These are phyloP conservation scores for Myotis pilosus DNA, from an alignment of 2,797 vertebrate genomes.

Conservation along the genomic window DNA sequence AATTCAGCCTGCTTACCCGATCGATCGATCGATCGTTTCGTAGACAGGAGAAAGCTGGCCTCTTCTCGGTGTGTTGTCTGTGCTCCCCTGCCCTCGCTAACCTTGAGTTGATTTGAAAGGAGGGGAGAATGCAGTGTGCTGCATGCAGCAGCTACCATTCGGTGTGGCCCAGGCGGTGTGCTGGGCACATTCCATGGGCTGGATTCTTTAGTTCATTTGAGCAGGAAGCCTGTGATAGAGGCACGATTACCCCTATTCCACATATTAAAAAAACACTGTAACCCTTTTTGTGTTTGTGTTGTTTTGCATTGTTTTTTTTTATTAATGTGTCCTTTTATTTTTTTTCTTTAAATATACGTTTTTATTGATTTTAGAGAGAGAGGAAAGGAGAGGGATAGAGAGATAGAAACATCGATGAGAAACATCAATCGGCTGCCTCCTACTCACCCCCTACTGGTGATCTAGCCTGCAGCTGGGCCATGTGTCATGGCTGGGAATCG, in stretches of 20 bases:
- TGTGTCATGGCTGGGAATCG: too few relatives aligned
- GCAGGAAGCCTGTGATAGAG: not conserved
- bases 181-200: not conserved
- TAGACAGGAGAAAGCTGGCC: not conserved
- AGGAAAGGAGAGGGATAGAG: too few relatives aligned
- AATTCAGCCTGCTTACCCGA: not conserved
- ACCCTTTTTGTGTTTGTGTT: not conserved
- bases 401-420: too few relatives aligned
- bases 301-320: not conserved
- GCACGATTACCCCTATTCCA: not conserved
- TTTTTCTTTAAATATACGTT: too few relatives aligned
- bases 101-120: not conserved
- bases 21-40: not conserved
- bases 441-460: too few relatives aligned
- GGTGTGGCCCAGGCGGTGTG: not conserved
- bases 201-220: not conserved
- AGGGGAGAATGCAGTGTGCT: not conserved
- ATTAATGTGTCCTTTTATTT: too few relatives aligned
- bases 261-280: not conserved
- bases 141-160: rapidly evolving
- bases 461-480: too few relatives aligned
- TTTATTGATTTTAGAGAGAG: too few relatives aligned
- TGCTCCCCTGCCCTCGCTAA: not conserved
- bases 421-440: too few relatives aligned
- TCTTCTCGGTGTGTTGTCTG: not conserved